phyloP scores from a whole-genome alignment of 2,888 invertebrate species.

The Eutolmus rufibarbis region DNA sequence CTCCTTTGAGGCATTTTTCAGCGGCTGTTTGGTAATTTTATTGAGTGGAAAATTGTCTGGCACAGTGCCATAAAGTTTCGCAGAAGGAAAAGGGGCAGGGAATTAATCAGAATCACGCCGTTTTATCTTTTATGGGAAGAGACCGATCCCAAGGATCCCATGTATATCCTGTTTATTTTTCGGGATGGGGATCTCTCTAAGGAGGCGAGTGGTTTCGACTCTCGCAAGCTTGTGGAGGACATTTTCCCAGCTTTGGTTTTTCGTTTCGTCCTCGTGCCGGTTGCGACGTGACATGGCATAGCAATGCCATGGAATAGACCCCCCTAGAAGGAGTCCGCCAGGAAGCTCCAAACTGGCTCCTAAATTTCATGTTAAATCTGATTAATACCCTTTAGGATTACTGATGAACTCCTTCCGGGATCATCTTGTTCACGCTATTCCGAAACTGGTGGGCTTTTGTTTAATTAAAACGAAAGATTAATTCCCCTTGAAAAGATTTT shows the following conservation, averaged over 20 bases:
- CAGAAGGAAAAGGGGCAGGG: background rate
- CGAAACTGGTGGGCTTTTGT: background rate
- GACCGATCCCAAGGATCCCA: background rate
- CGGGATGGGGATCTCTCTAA: background rate
- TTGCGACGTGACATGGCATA: background rate
- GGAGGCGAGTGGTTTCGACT: background rate
- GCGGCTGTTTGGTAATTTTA: background rate
- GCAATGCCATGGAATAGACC: background rate
- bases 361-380: constrained; percentile 26
- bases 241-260: background rate
- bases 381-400: constrained; percentile 19
- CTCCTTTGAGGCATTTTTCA: background rate
- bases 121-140: constrained; percentile 6
- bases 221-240: background rate
- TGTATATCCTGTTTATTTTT: background rate
- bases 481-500: background rate
- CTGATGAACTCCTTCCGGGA: constrained; percentile 11
- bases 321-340: background rate
- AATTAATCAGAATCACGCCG: constrained; percentile 13
- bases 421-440: constrained; percentile 14
- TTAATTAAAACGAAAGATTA: constrained; percentile 26
- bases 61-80: background rate
- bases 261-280: background rate
- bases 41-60: constrained; percentile 22
- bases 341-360: background rate